Conservation (phyloP, 2,888 invertebrate species). For the Stictocephala bisonia region DNA sequence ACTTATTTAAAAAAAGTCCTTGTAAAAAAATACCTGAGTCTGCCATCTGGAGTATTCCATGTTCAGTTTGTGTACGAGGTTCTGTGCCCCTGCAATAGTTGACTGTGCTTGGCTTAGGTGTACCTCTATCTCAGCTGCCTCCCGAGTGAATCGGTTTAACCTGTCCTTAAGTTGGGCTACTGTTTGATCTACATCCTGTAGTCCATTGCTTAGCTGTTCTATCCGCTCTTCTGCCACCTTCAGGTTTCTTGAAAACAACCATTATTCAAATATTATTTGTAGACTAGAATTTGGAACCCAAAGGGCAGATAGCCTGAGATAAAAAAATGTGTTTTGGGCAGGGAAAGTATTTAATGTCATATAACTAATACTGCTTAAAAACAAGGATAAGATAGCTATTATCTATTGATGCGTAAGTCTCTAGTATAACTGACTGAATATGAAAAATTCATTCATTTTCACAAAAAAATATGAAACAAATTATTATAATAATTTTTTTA, state of each 20-base stretch:
- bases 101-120: slow-evolving; percentile 80
- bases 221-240: slow-evolving; percentile 86
- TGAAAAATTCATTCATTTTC: too few species aligned
- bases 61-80: slow-evolving; percentile 85
- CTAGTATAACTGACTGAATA: too few species aligned
- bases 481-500: too few species aligned
- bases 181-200: slow-evolving; percentile 83
- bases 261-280: too few species aligned
- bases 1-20: not conserved
- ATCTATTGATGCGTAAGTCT: too few species aligned
- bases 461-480: too few species aligned
- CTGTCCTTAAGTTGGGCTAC: slow-evolving; percentile 82
- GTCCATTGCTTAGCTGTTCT: slow-evolving; percentile 77
- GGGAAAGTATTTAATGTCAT: too few species aligned
- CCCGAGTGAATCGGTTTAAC: slow-evolving; percentile 88
- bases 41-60: slow-evolving; percentile 93
- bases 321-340: too few species aligned
- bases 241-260: slow-evolving; percentile 76
- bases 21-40: slow-evolving; percentile 68
- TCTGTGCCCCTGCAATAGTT: slow-evolving; percentile 82
- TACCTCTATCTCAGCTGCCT: slow-evolving; percentile 93
- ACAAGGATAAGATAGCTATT: too few species aligned
- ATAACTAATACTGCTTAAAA: too few species aligned
- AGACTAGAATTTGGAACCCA: too few species aligned
- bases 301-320: too few species aligned